Conservation (phyloP, 1,140 invertebrate genomes). For the Hylaeus volcanicus region DNA sequence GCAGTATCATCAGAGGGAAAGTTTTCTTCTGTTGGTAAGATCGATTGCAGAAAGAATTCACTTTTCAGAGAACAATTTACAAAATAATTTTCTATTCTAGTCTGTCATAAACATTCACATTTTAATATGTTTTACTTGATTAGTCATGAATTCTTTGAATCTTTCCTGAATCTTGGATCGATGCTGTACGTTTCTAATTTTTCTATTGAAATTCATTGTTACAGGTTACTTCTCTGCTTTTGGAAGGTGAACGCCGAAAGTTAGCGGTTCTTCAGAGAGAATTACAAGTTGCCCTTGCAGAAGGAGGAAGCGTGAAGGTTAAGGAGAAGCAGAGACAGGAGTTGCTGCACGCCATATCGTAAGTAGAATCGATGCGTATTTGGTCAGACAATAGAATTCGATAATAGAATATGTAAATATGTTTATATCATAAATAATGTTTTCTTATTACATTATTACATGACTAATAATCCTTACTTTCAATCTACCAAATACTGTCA, state of each 20-base stretch:
- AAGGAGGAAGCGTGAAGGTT: constrained; percentile 85
- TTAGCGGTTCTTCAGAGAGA: constrained; percentile 85
- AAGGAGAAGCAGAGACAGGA: constrained; percentile 87
- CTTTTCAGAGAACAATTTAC: no score
- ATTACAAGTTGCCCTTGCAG: constrained; percentile 83
- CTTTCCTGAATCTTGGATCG: background rate
- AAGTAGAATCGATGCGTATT: constrained; percentile 68
- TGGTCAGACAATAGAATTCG: background rate
- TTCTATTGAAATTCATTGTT: constrained; percentile 52
- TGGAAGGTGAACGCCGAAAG: constrained; percentile 86
- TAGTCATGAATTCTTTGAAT: background rate
- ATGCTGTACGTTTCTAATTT: background rate
- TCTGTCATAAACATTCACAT: no score
- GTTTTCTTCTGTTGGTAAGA: background rate
- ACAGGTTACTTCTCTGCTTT: constrained; percentile 85
- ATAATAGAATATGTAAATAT: no score
- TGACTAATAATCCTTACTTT: no score
- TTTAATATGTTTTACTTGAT: no score
- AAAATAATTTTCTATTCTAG: no score
- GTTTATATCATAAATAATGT: no score
- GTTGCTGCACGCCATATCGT: constrained; percentile 85
- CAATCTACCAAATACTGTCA: no score
- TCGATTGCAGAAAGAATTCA: background rate
- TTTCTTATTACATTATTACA: background rate
- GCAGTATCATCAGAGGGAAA: background rate